Conservation (phyloP, 2,888 invertebrate species). For the Drosophila quasianomalipes region DNA sequence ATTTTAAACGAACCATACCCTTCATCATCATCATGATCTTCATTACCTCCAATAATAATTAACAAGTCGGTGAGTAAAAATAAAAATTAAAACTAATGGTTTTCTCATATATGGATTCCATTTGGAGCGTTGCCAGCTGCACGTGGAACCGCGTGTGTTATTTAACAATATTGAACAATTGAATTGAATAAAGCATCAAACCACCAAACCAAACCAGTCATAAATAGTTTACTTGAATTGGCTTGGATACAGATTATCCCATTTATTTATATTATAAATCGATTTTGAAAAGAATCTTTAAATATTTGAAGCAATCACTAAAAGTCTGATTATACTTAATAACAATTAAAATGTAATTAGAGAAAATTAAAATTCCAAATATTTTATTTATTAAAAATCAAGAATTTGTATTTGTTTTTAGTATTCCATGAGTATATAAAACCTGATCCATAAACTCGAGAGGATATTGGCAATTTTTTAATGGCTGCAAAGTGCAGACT, state of each 20-base stretch:
- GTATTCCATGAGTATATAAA: background rate
- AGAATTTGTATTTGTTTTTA: background rate
- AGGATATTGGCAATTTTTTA: background rate
- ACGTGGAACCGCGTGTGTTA: slow-evolving; percentile 38
- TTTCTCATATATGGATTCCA: slow-evolving; percentile 3
- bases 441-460: background rate
- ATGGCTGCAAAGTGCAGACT: background rate
- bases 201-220: background rate
- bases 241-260: slow-evolving; percentile 10
- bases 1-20: background rate
- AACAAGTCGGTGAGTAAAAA: slow-evolving; percentile 21
- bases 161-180: slow-evolving; percentile 37
- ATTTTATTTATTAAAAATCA: background rate
- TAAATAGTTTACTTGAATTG: background rate
- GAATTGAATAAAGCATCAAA: background rate
- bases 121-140: slow-evolving; percentile 35
- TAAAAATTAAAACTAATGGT: slow-evolving; percentile 35
- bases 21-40: background rate
- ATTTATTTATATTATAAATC: background rate
- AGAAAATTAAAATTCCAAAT: background rate
- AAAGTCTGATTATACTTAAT: background rate
- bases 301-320: background rate
- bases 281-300: background rate
- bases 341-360: too few species aligned
- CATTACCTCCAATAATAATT: slow-evolving; percentile 5